These are phyloP conservation scores for Galeruca laticollis DNA, from an alignment of 2,888 invertebrate species.

Conservation along the genomic window DNA sequence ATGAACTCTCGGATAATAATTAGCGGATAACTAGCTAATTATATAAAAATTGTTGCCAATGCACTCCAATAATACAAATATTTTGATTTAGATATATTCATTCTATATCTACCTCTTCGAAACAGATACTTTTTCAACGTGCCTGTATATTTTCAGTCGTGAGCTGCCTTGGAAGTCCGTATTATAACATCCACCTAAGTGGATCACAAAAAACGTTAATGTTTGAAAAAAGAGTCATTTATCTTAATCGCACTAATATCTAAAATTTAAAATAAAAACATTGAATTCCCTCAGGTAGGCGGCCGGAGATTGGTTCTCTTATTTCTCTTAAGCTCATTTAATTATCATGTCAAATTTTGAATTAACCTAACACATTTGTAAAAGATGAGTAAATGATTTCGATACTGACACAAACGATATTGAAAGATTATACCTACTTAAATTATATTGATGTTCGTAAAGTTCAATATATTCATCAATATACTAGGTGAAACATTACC, in stretches of 20 bases:
- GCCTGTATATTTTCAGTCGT: neutral
- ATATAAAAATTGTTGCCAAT: no score
- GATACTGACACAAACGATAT: conserved; percentile 23
- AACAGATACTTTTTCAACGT: neutral
- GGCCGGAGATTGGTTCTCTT: conserved; percentile 21
- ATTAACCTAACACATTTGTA: conserved; percentile 35
- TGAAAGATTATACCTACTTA: conserved; percentile 32
- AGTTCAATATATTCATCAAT: conserved; percentile 33
- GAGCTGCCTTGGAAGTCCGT: neutral
- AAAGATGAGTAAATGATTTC: conserved; percentile 31
- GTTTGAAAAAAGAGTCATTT: neutral
- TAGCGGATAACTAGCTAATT: no score
- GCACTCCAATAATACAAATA: no score
- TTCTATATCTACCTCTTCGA: neutral
- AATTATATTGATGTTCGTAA: conserved; percentile 25
- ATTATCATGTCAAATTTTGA: conserved; percentile 39
- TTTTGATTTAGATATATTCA: no score
- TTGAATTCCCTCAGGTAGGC: conserved; percentile 10
- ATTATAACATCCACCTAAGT: neutral
- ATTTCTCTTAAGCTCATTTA: conserved; percentile 29
- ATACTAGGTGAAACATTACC: conserved; percentile 23
- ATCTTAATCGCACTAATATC: conserved; percentile 11
- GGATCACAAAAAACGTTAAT: neutral
- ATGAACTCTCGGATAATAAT: no score
- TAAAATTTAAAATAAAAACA: conserved; percentile 10